Evolutionary conservation across 2,113 vertebrate genomes (phyloP).

Genomic region (Chlorodrepanis virens): DNA sequence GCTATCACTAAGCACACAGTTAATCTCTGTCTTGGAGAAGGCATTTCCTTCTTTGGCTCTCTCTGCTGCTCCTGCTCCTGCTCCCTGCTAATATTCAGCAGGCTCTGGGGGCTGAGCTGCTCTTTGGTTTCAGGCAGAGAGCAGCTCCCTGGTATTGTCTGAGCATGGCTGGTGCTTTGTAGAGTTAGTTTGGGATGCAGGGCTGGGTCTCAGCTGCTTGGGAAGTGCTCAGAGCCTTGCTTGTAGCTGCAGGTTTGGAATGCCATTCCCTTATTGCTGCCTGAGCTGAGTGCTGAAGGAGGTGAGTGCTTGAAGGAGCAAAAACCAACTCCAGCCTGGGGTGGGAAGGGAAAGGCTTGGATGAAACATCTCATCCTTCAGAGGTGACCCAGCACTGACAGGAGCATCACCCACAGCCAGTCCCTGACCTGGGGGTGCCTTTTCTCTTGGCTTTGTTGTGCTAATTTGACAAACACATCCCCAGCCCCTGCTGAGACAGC

Average conservation of each 20-base stretch:
- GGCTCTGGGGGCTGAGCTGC: neutral
- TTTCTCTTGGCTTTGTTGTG: neutral
- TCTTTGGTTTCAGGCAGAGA: neutral
- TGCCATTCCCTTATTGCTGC: neutral
- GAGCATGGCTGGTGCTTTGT: neutral
- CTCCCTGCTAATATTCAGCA: neutral
- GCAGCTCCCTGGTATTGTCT: neutral
- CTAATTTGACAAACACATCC: neutral
- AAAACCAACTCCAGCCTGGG: neutral
- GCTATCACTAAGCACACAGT: neutral
- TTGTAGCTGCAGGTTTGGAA: neutral
- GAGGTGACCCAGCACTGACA: neutral
- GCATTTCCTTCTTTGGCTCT: neutral
- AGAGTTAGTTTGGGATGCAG: neutral
- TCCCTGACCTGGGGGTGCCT: neutral
- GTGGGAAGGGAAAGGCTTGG: neutral
- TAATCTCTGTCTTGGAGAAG: neutral
- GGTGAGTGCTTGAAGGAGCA: neutral
- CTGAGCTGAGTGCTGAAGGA: neutral
- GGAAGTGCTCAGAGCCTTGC: neutral
- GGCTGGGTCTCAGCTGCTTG: neutral
- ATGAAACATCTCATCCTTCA: neutral
- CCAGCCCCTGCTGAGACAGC: neutral
- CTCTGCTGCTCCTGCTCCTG: neutral
- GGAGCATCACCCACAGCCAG: neutral